These are phyloP conservation scores for Tyrophagus putrescentiae DNA, from an alignment of 1,140 invertebrate species.

Conservation along the genomic window DNA sequence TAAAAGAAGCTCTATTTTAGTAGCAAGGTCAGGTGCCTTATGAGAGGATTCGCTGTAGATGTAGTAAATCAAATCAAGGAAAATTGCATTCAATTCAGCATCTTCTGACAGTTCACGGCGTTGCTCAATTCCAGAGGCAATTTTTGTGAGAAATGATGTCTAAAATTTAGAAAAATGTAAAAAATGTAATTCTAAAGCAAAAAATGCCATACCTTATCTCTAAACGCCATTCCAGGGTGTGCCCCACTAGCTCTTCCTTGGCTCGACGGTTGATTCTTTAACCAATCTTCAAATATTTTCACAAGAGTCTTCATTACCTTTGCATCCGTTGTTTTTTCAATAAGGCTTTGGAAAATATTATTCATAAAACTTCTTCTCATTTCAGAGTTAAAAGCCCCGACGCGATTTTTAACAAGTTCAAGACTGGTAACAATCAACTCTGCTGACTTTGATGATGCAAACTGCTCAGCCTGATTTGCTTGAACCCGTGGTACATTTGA, in stretches of 20 bases:
- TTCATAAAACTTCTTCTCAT: conserved; percentile 92
- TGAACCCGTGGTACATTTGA: conserved; percentile 44
- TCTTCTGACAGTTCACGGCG: conserved; percentile 81
- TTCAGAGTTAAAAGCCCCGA: conserved; percentile 81
- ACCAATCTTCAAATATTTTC: conserved; percentile 44
- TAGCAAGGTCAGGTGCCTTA: conserved; percentile 69
- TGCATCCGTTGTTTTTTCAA: conserved; percentile 80
- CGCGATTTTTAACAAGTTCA: conserved; percentile 82
- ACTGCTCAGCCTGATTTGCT: too few relatives aligned
- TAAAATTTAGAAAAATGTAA: too few relatives aligned
- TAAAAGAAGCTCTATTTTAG: conserved; percentile 86
- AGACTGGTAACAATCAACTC: conserved; percentile 70
- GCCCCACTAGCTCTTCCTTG: conserved; percentile 53
- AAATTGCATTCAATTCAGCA: conserved; percentile 69
- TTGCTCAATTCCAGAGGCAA: conserved; percentile 87
- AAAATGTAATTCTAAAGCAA: too few relatives aligned
- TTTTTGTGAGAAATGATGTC: conserved; percentile 75
- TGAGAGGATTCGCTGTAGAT: conserved; percentile 79
- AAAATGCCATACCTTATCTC: too few relatives aligned
- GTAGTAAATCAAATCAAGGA: conserved; percentile 79
- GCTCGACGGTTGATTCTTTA: too few relatives aligned
- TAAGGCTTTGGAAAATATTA: conserved; percentile 70
- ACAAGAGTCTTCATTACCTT: conserved; percentile 83
- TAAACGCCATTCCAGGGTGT: conserved; percentile 64
- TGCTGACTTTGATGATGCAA: conserved; percentile 39